These are phyloP conservation scores for Pachydiplax longipennis DNA, from an alignment of 2,888 invertebrate genomes.

Conservation along the genomic window DNA sequence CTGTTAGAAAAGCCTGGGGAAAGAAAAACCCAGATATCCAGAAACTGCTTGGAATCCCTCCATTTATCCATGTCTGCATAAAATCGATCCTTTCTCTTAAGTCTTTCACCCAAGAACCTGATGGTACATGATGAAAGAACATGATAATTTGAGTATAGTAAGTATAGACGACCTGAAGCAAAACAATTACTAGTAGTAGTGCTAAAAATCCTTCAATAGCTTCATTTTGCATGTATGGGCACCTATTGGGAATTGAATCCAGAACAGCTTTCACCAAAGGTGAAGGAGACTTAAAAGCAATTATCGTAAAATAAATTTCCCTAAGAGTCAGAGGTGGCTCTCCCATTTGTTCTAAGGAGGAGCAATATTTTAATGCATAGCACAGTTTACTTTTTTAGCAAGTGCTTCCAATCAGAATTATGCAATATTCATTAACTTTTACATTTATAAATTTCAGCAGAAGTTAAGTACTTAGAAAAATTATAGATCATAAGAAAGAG, in stretches of 20 bases:
- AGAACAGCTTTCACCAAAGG: too few species aligned
- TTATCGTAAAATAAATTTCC: too few species aligned
- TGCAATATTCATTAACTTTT: background rate
- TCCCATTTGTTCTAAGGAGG: too few species aligned
- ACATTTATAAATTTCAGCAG: too few species aligned
- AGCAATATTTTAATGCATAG: too few species aligned
- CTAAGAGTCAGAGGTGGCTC: too few species aligned
- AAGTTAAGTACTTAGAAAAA: too few species aligned
- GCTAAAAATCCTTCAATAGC: too few species aligned
- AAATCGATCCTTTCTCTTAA: conserved; percentile 69
- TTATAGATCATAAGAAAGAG: background rate
- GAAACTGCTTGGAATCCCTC: conserved; percentile 76
- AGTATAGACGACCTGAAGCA: background rate
- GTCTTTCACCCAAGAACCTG: conserved; percentile 74
- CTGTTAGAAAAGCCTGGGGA: conserved; percentile 85
- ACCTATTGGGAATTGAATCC: too few species aligned
- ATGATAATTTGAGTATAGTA: background rate
- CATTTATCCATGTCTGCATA: conserved; percentile 70
- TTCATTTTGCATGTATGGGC: too few species aligned
- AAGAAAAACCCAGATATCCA: conserved; percentile 89
- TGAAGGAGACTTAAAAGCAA: too few species aligned
- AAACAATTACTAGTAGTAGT: too few species aligned
- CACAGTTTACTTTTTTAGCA: background rate
- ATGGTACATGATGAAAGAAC: conserved; percentile 15
- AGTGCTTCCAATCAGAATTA: background rate